phyloP scores from a whole-genome alignment of 2,888 invertebrate species.

The Mylabris sibirica region DNA sequence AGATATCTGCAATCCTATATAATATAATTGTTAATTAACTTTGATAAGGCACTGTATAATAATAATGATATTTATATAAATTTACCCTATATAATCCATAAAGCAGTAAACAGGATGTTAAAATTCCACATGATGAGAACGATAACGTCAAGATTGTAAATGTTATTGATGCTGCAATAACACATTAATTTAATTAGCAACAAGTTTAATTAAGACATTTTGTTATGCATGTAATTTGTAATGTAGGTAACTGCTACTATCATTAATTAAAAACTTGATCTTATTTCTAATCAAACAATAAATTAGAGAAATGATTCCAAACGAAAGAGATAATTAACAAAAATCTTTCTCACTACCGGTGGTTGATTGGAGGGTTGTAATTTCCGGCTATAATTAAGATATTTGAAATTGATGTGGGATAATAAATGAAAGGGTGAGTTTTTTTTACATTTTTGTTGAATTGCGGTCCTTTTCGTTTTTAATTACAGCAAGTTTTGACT shows the following conservation, averaged over 20 bases:
- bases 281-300: background rate
- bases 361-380: no score
- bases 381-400: no score
- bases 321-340: no score
- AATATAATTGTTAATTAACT: constrained; percentile 50
- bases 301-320: no score
- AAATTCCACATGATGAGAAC: constrained; percentile 73
- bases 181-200: constrained; percentile 20
- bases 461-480: no score
- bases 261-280: background rate
- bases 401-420: no score
- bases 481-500: no score
- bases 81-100: constrained; percentile 76
- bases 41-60: constrained; percentile 1
- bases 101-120: constrained; percentile 72
- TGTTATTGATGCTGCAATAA: constrained; percentile 74
- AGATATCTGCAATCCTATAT: constrained; percentile 76
- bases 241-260: background rate
- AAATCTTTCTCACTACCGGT: no score
- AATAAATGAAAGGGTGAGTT: no score
- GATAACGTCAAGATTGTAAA: constrained; percentile 73
- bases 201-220: constrained; percentile 14
- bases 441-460: no score
- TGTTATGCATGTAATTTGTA: background rate
- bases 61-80: constrained; percentile 22